Base-by-base conservation (phyloP, 2,888 invertebrate genomes). In the Strigamia crassipes region DNA sequence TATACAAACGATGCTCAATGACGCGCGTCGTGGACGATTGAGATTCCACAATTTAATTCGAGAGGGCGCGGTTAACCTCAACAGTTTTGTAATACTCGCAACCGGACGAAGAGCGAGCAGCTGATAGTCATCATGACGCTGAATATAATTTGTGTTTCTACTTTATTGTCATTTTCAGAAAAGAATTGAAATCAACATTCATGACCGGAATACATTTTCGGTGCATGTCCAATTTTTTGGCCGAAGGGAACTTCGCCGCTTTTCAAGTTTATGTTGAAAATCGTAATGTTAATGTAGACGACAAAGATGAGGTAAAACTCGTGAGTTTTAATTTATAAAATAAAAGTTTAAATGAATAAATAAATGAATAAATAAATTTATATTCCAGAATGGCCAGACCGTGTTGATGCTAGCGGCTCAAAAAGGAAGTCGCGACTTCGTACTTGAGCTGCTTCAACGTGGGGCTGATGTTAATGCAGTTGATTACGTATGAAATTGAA, bases 381-480 rank as follows among this genome's bases (percentile, higher is more conserved):
- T 12, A n/a, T 82, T 83, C 13, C 87, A 97, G 96, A 96, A 96
- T 91, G 96, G 96, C 84, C 93, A 94, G 83, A 97, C 97, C 79
- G 94, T 95, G 81, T 93, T 99, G 87, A 97, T 98, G 91, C 92
- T 94, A 86, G 97, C 97, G 78, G 92, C 96, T 83, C 92, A 94
- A 86, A 93, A 93, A 86, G 98, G 97, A 41, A 93, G 95, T 86
- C 89, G 92, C 82, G 92, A 92, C 77, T 94, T 97, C 88, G 95
- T 94, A 80, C 92, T 94, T 81, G 92, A 95, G 86, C 91, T 99
- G 83, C 90, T 99, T 84, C 92, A 93, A 82, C 94, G 95, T 87
- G 96, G 96, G 83, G 97, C 97, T 42, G 98, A 99, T 89, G 93
- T 96, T 21, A 94, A 95, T 88, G 93, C 94, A 15, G 94, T 95